Evolutionary conservation across 2,888 invertebrate genomes (phyloP), one percentile per base, ranked within the genome.

Genomic region (Ptycholaimellus sp.): DNA sequence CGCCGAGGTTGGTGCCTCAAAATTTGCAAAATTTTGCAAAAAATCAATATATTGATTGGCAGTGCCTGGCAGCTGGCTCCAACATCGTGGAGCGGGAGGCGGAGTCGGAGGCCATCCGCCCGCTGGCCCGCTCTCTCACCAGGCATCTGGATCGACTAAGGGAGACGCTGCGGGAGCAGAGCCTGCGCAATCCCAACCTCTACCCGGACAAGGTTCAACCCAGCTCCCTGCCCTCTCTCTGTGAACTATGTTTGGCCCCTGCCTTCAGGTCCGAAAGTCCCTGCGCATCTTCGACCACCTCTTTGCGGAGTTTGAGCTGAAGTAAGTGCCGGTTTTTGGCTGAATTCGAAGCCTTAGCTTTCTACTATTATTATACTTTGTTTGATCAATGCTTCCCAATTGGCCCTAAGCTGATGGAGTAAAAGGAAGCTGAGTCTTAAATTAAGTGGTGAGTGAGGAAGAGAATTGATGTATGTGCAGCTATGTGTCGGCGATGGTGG

Each of bases 401-500:
- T n/a, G n/a, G n/a, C n/a, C n/a, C n/a, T n/a, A n/a, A n/a, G n/a
- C n/a, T n/a, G n/a, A n/a, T n/a, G n/a, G n/a, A n/a, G n/a, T n/a
- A n/a, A n/a, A n/a, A n/a, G n/a, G n/a, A n/a, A n/a, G n/a, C n/a
- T n/a, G n/a, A n/a, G n/a, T n/a, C n/a, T n/a, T n/a, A n/a, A n/a
- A n/a, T n/a, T n/a, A n/a, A n/a, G n/a, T n/a, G n/a, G n/a, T n/a
- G n/a, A n/a, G n/a, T n/a, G n/a, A n/a, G n/a, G n/a, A n/a, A n/a
- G n/a, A n/a, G n/a, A n/a, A n/a, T n/a, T n/a, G n/a, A n/a, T n/a
- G n/a, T n/a, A n/a, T n/a, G n/a, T 58, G 28, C 49, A 81, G 82
- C 55, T 96, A 96, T 63, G 93, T 96, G 11, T 87, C 85, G 54
- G 90, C 87, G 1, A 96, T 96, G 93, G 93, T 96, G 37, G 87